phyloP scores from a whole-genome alignment of 1,140 invertebrate species.

The Meloidogyne exigua region DNA sequence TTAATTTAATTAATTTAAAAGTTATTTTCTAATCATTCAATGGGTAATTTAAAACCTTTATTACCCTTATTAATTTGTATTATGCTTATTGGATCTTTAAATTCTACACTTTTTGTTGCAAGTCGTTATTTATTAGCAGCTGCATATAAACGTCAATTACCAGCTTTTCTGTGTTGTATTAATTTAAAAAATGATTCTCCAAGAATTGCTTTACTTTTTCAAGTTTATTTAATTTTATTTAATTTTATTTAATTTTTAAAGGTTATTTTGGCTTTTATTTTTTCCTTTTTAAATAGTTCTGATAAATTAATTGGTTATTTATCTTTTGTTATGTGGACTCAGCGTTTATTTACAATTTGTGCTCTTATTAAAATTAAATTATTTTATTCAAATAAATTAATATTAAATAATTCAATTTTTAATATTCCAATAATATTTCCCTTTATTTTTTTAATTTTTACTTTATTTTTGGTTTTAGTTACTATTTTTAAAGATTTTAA shows the following conservation, averaged over 20 bases:
- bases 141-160: slow-evolving; percentile 51
- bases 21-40: slow-evolving; percentile 51
- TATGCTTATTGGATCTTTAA: slow-evolving; percentile 56
- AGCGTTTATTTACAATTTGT: slow-evolving; percentile 44
- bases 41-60: slow-evolving; percentile 51
- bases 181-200: slow-evolving; percentile 46
- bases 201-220: slow-evolving; percentile 42
- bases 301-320: slow-evolving; percentile 41
- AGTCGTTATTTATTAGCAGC: slow-evolving; percentile 54
- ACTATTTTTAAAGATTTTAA: slow-evolving; percentile 32
- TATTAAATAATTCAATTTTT: not conserved
- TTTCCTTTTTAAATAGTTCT: slow-evolving; percentile 45
- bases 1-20: slow-evolving; percentile 19
- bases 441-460: slow-evolving; percentile 38
- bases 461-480: slow-evolving; percentile 25
- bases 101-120: slow-evolving; percentile 56
- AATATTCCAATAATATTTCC: slow-evolving; percentile 35
- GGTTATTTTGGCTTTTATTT: slow-evolving; percentile 39
- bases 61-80: slow-evolving; percentile 58
- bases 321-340: slow-evolving; percentile 44
- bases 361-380: slow-evolving; percentile 50
- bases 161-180: slow-evolving; percentile 43
- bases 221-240: slow-evolving; percentile 25
- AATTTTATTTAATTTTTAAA: not conserved
- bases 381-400: slow-evolving; percentile 5